A percentile compares a stretch with the other conserved stretches of the same genome.
These are phyloP conservation scores for Pterostichus niger DNA, from an alignment of 2,888 invertebrate species.

Conservation along the genomic window DNA sequence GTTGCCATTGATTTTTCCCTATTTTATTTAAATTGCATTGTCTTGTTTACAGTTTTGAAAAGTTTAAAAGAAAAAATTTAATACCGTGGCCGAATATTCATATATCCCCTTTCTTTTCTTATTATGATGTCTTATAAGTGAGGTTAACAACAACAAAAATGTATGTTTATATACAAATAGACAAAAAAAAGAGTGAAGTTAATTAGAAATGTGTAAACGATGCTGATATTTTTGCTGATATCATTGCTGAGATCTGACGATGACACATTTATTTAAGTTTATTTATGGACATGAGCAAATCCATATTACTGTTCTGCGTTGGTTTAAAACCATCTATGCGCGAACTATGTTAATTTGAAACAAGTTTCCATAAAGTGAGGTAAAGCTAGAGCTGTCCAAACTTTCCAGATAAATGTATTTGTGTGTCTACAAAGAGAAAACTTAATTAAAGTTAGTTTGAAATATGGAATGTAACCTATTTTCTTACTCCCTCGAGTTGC, in stretches of 20 bases:
- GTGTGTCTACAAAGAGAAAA: conserved; percentile 41
- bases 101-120: too few species aligned
- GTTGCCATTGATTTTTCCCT: too few species aligned
- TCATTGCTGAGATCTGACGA: conserved; percentile 12
- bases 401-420: conserved; percentile 57
- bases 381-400: conserved; percentile 41
- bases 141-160: too few species aligned
- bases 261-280: conserved; percentile 36
- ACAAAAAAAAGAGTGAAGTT: not conserved
- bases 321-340: not conserved
- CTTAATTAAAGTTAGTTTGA: conserved; percentile 60
- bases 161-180: too few species aligned
- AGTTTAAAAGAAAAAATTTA: too few species aligned
- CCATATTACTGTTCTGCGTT: conserved; percentile 1
- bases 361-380: conserved; percentile 38
- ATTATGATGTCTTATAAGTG: too few species aligned
- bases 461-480: conserved; percentile 53
- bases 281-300: conserved; percentile 25
- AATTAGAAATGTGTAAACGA: conserved; percentile 7
- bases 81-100: too few species aligned
- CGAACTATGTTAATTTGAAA: conserved; percentile 53
- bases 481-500: conserved; percentile 34
- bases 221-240: conserved; percentile 2
- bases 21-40: too few species aligned
- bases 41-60: too few species aligned